Evolutionary conservation across 2,888 invertebrate species (phyloP), one percentile per base, ranked within the genome.

Genomic region (Trisateles emortualis): DNA sequence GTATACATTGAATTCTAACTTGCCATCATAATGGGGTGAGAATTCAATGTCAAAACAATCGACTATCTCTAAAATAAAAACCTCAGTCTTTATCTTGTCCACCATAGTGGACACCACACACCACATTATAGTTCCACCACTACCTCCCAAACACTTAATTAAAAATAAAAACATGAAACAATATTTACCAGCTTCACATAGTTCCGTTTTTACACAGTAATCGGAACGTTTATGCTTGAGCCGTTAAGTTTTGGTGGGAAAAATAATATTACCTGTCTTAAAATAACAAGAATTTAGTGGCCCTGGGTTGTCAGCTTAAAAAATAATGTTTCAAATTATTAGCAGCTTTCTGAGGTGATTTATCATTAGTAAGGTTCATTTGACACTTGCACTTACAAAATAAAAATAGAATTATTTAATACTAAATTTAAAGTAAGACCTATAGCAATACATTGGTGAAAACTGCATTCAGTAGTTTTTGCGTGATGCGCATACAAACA

Each of bases 1-100:
- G 8, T 26, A 33, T 45, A 58, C 64, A 68, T 61, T 57, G 57
- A 70, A 68, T 60, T 64, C 58, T 56, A 44, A 61, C 61, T 47
- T 45, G 29, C 17, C 1, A 44, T 32, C 6, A 16, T 1, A 5
- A 9, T 13, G 14, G 43, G 45, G 52, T 65, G 50, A 48, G 60
- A 59, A 68, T 58, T 44, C 59, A 57, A 60, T 54, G 42, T 19
- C 39, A 47, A 55, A 67, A 62, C 48, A 59, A 60, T 26, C 26
- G 51, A 52, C 39, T 60, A 60, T 65, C 36, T 49, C 53, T 68
- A 70, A 60, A 73, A 75, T 74, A 74, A 78, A 76, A 82, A 76
- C 76, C 72, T 84, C 84, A 84, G 84, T 84, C 84, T 83, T 84
- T 66, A 70, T 63, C 62, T 68, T 68, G 52, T 59, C 68, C 71